Conservation (phyloP, 2,888 invertebrate genomes). For the Hipparchia sbordonii region DNA sequence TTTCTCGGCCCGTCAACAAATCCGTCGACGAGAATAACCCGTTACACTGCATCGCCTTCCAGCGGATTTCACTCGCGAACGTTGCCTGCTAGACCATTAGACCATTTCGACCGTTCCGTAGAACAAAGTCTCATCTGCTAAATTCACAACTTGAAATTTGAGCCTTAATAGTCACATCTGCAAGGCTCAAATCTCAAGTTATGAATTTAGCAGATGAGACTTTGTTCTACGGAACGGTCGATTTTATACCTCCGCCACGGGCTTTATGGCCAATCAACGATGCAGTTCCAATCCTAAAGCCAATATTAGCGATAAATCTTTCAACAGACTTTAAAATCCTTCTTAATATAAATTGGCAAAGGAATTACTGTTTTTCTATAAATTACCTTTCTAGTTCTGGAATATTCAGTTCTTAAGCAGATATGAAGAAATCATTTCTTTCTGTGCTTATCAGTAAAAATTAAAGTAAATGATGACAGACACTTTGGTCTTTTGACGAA, state of each 20-base stretch:
- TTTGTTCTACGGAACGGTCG: too few species aligned
- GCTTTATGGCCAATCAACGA: slow-evolving; percentile 40
- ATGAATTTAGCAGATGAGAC: too few species aligned
- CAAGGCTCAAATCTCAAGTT: too few species aligned
- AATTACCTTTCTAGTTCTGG: neutral
- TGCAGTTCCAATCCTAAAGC: slow-evolving; percentile 31
- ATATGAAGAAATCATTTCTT: neutral
- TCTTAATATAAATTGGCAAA: neutral
- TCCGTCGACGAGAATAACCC: slow-evolving; percentile 81
- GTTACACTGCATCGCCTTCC: slow-evolving; percentile 76
- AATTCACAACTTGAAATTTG: too few species aligned
- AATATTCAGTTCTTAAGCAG: neutral
- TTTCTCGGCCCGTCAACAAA: slow-evolving; percentile 78
- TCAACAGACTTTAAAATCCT: slow-evolving; percentile 25
- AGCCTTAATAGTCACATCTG: too few species aligned
- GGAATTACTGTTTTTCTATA: neutral
- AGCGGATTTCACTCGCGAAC: slow-evolving; percentile 69
- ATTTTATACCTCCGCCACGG: slow-evolving; percentile 52
- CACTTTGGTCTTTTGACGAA: neutral
- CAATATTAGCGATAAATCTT: slow-evolving; percentile 23
- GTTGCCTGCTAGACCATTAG: slow-evolving; percentile 55
- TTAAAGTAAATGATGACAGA: neutral
- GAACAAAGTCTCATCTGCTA: too few species aligned
- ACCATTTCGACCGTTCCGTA: slow-evolving; percentile 45
- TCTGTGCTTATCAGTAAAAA: neutral